phyloP scores from a whole-genome alignment of 2,888 invertebrate genomes.

The Epirrhoe alternata region DNA sequence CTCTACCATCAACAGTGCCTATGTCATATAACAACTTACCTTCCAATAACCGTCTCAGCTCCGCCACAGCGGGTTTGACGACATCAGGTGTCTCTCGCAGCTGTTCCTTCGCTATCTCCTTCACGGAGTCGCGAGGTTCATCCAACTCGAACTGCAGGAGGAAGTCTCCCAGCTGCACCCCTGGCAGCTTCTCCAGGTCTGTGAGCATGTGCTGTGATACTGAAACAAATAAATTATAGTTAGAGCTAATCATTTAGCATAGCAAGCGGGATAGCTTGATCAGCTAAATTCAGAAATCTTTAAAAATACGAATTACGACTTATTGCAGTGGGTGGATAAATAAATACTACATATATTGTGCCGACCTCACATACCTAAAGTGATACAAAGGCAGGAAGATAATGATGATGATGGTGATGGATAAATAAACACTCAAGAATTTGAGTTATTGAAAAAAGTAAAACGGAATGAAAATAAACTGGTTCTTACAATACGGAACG shows the following conservation, averaged over 20 bases:
- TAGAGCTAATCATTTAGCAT: neutral
- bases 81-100: conserved; percentile 88
- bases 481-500: neutral
- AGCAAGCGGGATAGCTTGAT: no score
- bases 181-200: conserved; percentile 87
- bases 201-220: conserved; percentile 90
- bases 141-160: conserved; percentile 89
- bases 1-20: neutral
- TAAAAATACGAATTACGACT: no score
- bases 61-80: conserved; percentile 82
- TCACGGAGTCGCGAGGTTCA: conserved; percentile 85
- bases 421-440: neutral
- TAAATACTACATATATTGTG: no score
- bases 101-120: conserved; percentile 88
- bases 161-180: conserved; percentile 88
- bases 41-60: conserved; percentile 86
- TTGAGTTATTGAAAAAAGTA: neutral
- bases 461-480: neutral
- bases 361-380: no score
- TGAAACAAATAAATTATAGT: conserved; percentile 57
- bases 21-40: conserved; percentile 67
- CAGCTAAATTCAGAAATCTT: no score
- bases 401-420: no score
- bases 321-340: no score
- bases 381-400: no score